Evolutionary conservation across 2,888 invertebrate species (phyloP).

Genomic region (Bellardia bayeri): DNA sequence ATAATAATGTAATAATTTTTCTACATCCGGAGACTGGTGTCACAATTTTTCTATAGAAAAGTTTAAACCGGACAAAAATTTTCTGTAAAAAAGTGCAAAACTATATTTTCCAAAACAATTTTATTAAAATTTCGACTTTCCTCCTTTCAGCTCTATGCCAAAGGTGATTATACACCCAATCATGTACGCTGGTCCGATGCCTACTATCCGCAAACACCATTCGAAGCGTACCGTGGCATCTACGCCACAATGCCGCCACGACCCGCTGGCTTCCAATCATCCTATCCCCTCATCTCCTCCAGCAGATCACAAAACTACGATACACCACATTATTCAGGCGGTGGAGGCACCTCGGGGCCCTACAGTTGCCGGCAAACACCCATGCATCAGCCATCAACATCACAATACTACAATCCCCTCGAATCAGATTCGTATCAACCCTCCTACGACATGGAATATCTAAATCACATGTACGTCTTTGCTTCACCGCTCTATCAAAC

Average conservation of each 20-base stretch:
- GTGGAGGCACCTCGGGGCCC: conserved; percentile 79
- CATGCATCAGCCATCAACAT: conserved; percentile 83
- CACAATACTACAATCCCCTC: conserved; percentile 83
- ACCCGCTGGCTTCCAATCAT: conserved; percentile 75
- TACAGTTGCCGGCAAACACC: conserved; percentile 85
- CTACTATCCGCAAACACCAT: conserved; percentile 87
- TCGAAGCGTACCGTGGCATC: conserved; percentile 86
- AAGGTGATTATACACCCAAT: conserved; percentile 87
- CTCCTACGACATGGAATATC: conserved; percentile 83
- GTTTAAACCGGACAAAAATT: no score
- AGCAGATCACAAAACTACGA: conserved; percentile 82
- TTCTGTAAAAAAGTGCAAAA: no score
- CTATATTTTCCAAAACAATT: not conserved
- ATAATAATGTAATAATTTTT: no score
- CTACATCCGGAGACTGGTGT: no score
- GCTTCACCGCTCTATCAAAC: conserved; percentile 84
- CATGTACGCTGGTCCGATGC: conserved; percentile 88
- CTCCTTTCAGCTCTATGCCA: conserved; percentile 85
- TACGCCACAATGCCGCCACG: conserved; percentile 85
- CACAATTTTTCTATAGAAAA: no score
- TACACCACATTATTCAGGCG: conserved; percentile 81
- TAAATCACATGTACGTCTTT: conserved; percentile 84
- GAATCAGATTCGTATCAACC: conserved; percentile 84
- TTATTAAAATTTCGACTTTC: conserved; percentile 10
- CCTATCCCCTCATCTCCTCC: conserved; percentile 79